Percentiles rank a stretch among this genome's conserved stretches.
phyloP scores from a whole-genome alignment of 2,888 invertebrate species.

The Stegophylla sp. region DNA sequence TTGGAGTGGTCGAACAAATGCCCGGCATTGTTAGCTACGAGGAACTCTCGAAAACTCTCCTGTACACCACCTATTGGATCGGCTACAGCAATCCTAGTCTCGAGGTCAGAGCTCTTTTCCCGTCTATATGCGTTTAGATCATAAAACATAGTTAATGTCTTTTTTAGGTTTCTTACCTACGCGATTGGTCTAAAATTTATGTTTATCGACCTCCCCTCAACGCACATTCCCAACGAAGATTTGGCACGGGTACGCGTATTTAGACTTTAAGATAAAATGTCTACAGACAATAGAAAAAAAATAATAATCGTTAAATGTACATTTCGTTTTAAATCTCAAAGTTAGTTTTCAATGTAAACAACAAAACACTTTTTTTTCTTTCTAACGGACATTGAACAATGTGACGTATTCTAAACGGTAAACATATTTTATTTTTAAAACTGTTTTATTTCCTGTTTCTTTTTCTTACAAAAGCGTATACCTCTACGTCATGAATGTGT shows the following conservation, averaged over 20 bases:
- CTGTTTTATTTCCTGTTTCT: no score
- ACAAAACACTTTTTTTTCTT: no score
- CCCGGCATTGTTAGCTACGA: constrained; percentile 72
- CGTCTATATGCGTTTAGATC: constrained; percentile 1
- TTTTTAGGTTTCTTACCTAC: constrained; percentile 18
- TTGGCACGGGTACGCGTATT: constrained; percentile 16
- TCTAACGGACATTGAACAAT: no score
- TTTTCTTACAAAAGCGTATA: no score
- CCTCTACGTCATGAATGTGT: no score
- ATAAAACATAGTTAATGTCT: constrained; percentile 6
- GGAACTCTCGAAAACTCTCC: constrained; percentile 74
- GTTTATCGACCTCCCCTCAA: background rate
- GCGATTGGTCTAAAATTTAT: constrained; percentile 21
- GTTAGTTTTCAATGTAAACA: background rate
- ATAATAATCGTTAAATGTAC: background rate
- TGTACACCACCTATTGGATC: constrained; percentile 75
- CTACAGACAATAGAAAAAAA: background rate
- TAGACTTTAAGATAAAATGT: constrained; percentile 3
- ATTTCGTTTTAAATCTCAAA: background rate
- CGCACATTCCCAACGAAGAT: constrained; percentile 12
- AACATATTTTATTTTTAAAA: no score
- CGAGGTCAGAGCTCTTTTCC: constrained; percentile 64
- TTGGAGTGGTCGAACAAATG: constrained; percentile 82
- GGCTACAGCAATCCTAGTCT: constrained; percentile 72
- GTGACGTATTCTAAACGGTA: no score